phyloP scores from a whole-genome alignment of 2,888 invertebrate genomes.

The Erannis defoliaria region DNA sequence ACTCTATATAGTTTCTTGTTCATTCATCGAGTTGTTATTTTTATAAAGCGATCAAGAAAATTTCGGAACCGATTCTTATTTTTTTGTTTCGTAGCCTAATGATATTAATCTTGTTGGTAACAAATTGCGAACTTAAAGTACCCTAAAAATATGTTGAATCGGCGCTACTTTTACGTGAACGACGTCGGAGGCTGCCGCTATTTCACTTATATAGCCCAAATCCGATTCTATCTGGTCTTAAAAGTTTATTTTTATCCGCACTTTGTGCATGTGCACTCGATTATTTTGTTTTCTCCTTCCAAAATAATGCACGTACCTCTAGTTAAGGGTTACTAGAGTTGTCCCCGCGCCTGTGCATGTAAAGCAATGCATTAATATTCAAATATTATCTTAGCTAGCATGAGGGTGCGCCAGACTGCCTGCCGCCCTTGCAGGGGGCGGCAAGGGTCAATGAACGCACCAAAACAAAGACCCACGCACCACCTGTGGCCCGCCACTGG shows the following conservation, averaged over 20 bases:
- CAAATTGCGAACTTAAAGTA: not conserved
- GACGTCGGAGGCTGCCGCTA: too few species aligned
- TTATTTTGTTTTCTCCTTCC: not conserved
- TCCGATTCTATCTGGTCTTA: too few species aligned
- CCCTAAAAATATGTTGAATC: too few species aligned
- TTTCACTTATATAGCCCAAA: too few species aligned
- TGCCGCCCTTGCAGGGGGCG: conserved; percentile 61
- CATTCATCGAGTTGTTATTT: too few species aligned
- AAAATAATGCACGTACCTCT: not conserved
- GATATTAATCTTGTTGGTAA: conserved; percentile 8
- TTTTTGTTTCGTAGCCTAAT: conserved; percentile 29
- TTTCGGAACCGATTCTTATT: too few species aligned
- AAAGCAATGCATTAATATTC: conserved; percentile 45
- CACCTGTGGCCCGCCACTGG: conserved; percentile 65
- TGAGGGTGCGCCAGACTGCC: conserved; percentile 72
- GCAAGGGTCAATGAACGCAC: conserved; percentile 73
- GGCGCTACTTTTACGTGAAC: too few species aligned
- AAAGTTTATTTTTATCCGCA: too few species aligned
- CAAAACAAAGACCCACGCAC: conserved; percentile 72
- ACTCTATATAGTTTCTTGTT: too few species aligned
- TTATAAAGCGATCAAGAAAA: too few species aligned
- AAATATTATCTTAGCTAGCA: conserved; percentile 56
- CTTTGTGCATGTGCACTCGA: too few species aligned
- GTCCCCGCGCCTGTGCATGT: not conserved
- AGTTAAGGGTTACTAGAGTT: too few species aligned